Base-by-base conservation (phyloP, 2,888 invertebrate species). In the Campopleginae sp. region DNA sequence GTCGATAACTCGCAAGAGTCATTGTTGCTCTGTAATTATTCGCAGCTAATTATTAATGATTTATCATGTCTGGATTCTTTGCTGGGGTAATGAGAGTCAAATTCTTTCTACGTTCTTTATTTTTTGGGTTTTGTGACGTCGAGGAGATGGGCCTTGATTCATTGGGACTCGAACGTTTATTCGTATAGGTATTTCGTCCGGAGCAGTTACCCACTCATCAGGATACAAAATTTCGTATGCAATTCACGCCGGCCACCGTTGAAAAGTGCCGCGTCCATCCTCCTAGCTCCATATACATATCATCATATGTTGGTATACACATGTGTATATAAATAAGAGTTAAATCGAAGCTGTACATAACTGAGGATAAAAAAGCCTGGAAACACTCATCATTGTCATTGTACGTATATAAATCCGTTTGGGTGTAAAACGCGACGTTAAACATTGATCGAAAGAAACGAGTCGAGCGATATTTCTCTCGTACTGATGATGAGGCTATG, bases 311-410 rank as follows among this genome's bases (percentile, higher is more conserved):
- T 38, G 38, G 10, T 51, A 66, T 27, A 42, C n/a, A 42, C 10
- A 5, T 38, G 38, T 68, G 48, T 70, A 48, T 66, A 66, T 19
- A 58, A 46, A 23, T 31, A 44, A 19, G 54, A 54, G 74, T 74
- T 48, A 72, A 58, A 63, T 42, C 58, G 33, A 61, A 72, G 71
- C 77, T 66, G 58, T 46, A 78, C 78, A 81, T 75, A 82, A 82
- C 63, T 70, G 70, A 58, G 54, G 85, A 76, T 78, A 70, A 63
- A 85, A 85, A 85, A 81, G 80, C 74, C 74, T 84, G 63, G 80
- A 72, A 80, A 76, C 84, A 84, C 84, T 84, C 78, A 76, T 81
- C 81, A 85, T 81, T 81, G 81, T 85, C 81, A 70, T 61, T 70
- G 68, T 66, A 38, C 71, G 61, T 42, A 19, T 48, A 74, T 81